Evolutionary conservation across 2,113 vertebrate genomes (phyloP), one percentile per base, ranked within the genome.

Genomic region (Cheirogaleus medius): DNA sequence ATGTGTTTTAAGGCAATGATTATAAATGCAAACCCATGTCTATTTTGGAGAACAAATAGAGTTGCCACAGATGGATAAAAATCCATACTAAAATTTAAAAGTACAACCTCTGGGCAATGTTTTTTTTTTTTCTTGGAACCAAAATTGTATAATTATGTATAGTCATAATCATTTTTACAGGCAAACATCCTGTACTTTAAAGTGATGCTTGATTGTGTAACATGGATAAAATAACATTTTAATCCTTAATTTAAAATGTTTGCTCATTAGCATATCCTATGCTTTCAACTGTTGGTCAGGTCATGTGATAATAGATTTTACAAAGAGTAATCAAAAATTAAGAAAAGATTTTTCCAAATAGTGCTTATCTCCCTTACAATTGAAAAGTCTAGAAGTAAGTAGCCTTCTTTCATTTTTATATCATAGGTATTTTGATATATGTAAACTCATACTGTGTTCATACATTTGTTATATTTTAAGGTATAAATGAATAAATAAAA

Each of bases 51-150:
- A 69, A 76, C 76, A 77, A 17, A 27, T 23, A 87, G 14, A 58
- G 18, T 77, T 83, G 14, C 37, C 82, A 42, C 1, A 86, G 39
- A 94, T 44, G 8, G 9, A 64, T 76, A 27, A 77, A 85, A 96
- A 94, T 47, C 27, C 23, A 23, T 25, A 64, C 8, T 64, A 64
- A 87, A 86, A 90, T 81, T 73, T 77, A 63, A 95, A 92, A 95
- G 3, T 1, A 66, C 6, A 47, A 74, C 25, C 49, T 77, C 12
- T 82, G 63, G 54, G 27, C 7, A 86, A n/a, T 47, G 11, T 9
- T 52, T 20, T 32, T 52, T 84, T 42, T 71, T 12, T 11, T 25
- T 21, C 37, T 66, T 60, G 47, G 37, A 86, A 68, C 21, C 2
- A 34, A 91, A 85, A 23, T 44, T 23, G 27, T 21, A 21, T 47